A percentile compares a stretch with the other conserved stretches of the same genome.
These are phyloP conservation scores for Albula glossodonta DNA, from an alignment of 2,113 vertebrate species.

Conservation along the genomic window DNA sequence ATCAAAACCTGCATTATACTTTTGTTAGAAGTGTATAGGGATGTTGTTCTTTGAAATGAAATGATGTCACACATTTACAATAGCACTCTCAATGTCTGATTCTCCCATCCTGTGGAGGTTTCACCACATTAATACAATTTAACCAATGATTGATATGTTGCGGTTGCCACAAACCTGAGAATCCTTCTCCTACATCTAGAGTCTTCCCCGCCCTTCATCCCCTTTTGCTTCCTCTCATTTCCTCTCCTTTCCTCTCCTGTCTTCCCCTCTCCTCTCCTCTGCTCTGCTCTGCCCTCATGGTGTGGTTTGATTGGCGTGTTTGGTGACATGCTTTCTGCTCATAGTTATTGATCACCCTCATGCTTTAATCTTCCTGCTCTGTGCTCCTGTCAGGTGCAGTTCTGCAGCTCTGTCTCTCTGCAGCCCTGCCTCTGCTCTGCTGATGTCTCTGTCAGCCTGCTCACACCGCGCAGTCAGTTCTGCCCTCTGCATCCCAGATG, in stretches of 20 bases:
- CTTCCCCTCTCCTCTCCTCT: not conserved
- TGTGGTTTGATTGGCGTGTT: not conserved
- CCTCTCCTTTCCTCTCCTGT: not conserved
- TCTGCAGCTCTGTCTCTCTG: not conserved
- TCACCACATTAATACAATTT: too few species aligned
- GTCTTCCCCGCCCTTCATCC: conserved; percentile 33
- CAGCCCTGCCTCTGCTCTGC: not conserved
- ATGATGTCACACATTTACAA: too few species aligned
- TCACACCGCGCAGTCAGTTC: not conserved
- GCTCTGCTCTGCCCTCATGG: not conserved
- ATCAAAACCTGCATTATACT: too few species aligned
- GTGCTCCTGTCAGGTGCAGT: not conserved
- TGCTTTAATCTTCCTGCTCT: conserved; percentile 13
- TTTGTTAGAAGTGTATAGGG: too few species aligned
- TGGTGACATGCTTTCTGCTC: not conserved
- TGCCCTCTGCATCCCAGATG: not conserved
- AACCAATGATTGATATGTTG: too few species aligned
- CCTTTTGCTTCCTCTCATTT: not conserved
- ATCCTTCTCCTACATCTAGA: too few species aligned
- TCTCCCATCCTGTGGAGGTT: too few species aligned
- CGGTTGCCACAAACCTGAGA: too few species aligned
- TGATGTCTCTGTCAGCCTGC: conserved; percentile 1
- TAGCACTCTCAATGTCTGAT: too few species aligned
- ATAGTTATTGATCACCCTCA: not conserved
- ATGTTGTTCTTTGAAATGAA: too few species aligned